phyloP scores from a whole-genome alignment of 2,888 invertebrate genomes.

The Holacanthella duospinosa region DNA sequence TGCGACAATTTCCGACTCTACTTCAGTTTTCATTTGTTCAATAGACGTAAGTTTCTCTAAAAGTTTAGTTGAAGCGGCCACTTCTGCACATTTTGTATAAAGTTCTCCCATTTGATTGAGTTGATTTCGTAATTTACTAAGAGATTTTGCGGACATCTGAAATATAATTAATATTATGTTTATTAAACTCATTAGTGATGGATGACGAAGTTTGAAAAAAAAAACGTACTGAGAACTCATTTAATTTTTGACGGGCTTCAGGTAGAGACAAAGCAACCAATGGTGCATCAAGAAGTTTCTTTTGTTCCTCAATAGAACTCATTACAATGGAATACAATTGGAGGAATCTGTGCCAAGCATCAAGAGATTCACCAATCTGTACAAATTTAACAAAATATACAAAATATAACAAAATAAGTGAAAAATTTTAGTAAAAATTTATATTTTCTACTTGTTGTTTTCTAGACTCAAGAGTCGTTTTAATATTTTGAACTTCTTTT shows the following conservation, averaged over 20 bases:
- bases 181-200: not conserved
- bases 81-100: conserved; percentile 50
- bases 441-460: conserved; percentile 51
- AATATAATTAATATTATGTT: conserved; percentile 28
- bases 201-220: too few species aligned
- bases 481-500: conserved; percentile 67
- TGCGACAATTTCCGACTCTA: conserved; percentile 72
- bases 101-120: conserved; percentile 68
- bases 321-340: conserved; percentile 69
- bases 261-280: conserved; percentile 65
- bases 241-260: conserved; percentile 71
- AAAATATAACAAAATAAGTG: not conserved
- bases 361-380: conserved; percentile 68
- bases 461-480: conserved; percentile 68
- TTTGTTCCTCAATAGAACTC: conserved; percentile 73
- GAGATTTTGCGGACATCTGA: conserved; percentile 74
- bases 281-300: conserved; percentile 64
- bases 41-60: conserved; percentile 74
- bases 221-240: conserved; percentile 75
- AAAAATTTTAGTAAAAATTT: conserved; percentile 1
- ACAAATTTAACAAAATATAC: conserved; percentile 12
- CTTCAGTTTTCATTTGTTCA: conserved; percentile 73
- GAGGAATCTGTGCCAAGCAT: conserved; percentile 78
- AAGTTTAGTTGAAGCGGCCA: conserved; percentile 75
- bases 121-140: conserved; percentile 76